Evolutionary conservation across 2,888 invertebrate genomes (phyloP).

Genomic region (Drosophila meridiana): DNA sequence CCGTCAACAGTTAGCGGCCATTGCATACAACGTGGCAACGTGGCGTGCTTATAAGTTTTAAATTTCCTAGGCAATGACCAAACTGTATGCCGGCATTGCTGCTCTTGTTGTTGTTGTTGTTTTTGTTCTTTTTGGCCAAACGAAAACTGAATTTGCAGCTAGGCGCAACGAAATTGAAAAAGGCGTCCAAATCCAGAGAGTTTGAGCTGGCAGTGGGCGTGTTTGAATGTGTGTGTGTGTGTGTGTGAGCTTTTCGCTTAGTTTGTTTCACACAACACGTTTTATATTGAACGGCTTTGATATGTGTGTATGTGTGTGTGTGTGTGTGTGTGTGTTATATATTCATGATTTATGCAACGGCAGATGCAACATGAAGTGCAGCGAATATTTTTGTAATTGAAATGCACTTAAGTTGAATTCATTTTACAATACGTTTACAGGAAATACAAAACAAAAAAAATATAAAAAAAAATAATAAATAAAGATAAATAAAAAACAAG

Average conservation of each 20-base stretch:
- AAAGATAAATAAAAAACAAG: not conserved
- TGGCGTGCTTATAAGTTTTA: slow-evolving; percentile 78
- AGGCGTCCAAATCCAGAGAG: slow-evolving; percentile 33
- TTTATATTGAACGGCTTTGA: slow-evolving; percentile 70
- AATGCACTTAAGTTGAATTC: slow-evolving; percentile 65
- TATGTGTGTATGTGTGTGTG: not conserved
- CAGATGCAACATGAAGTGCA: slow-evolving; percentile 32
- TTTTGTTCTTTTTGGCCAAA: slow-evolving; percentile 32
- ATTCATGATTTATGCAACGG: slow-evolving; percentile 68
- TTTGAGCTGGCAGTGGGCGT: slow-evolving; percentile 14
- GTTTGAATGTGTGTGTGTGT: slow-evolving; percentile 2
- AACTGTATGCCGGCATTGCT: slow-evolving; percentile 32
- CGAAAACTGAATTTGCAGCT: slow-evolving; percentile 54
- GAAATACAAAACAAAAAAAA: too few relatives aligned
- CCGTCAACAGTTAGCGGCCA: slow-evolving; percentile 52
- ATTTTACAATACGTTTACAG: slow-evolving; percentile 1
- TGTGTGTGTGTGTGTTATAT: slow-evolving; percentile 23
- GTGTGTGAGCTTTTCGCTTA: slow-evolving; percentile 29
- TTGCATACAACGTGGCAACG: slow-evolving; percentile 46
- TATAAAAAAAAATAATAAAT: not conserved
- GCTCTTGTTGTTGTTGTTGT: slow-evolving; percentile 2
- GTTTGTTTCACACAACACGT: slow-evolving; percentile 68
- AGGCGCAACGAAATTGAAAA: slow-evolving; percentile 50
- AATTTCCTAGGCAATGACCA: slow-evolving; percentile 63
- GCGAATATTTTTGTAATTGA: slow-evolving; percentile 66